Percentiles rank a stretch among this genome's conserved stretches.
Evolutionary conservation across 2,888 invertebrate genomes (phyloP).

Genomic region (Hirudinaria manillensis): DNA sequence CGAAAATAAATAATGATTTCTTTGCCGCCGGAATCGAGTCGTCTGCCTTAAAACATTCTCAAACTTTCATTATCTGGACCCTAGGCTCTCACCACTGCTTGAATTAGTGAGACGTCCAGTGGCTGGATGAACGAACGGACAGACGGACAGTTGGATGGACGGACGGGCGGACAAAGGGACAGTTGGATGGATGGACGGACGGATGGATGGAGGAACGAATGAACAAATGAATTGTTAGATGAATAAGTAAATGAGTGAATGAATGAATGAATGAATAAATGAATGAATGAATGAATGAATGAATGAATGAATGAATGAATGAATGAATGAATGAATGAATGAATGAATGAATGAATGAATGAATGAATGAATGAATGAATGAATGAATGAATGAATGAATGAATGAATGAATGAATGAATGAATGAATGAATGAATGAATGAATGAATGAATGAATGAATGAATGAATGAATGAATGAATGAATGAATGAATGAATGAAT

Average conservation of each 20-base stretch:
- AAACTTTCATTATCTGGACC: conserved; percentile 10
- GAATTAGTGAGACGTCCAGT: too few species aligned
- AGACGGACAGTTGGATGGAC: too few species aligned
- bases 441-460: conserved; percentile 14
- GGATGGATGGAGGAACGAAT: conserved; percentile 12
- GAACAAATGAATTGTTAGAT: too few species aligned
- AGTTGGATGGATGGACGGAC: conserved; percentile 3
- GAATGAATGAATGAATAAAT: conserved; percentile 12
- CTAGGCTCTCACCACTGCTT: background rate
- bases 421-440: conserved; percentile 14
- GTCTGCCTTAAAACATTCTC: conserved; percentile 17
- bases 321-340: conserved; percentile 14
- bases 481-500: conserved; percentile 14
- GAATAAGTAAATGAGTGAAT: too few species aligned
- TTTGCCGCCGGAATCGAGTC: conserved; percentile 1
- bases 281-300: conserved; percentile 14
- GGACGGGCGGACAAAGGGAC: too few species aligned
- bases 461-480: conserved; percentile 14
- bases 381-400: conserved; percentile 14
- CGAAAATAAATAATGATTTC: conserved; percentile 11
- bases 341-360: conserved; percentile 14
- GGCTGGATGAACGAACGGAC: too few species aligned
- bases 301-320: conserved; percentile 14
- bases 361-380: conserved; percentile 14
- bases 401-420: conserved; percentile 14